These are phyloP conservation scores for Loxodonta africana DNA, from an alignment of 2,113 vertebrate genomes.

Conservation along the genomic window DNA sequence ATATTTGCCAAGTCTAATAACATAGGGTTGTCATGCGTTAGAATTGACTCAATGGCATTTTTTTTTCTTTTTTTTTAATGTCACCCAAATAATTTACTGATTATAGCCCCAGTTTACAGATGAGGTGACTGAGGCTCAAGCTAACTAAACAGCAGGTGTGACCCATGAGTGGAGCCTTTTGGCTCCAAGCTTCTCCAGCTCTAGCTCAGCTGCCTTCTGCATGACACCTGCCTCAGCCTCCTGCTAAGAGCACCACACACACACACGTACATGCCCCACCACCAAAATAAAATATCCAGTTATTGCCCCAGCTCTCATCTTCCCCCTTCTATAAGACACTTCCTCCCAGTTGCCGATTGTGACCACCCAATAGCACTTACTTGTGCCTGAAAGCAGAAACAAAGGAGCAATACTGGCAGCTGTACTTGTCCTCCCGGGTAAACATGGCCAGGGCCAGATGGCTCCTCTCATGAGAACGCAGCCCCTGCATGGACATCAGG, in stretches of 20 bases:
- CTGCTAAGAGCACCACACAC: slow-evolving; percentile 91
- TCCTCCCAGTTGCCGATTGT: background rate
- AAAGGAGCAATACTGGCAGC: slow-evolving; percentile 99
- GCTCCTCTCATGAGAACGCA: slow-evolving; percentile 99
- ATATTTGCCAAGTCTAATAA: background rate
- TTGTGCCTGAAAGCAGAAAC: slow-evolving; percentile 99
- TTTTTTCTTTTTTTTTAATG: background rate
- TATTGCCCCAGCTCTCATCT: slow-evolving; percentile 82
- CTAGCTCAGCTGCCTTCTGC: background rate
- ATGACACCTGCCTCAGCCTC: slow-evolving; percentile 82
- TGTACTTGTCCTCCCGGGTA: slow-evolving; percentile 97
- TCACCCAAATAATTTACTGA: background rate
- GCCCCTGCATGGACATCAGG: slow-evolving; percentile 99
- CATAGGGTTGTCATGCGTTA: background rate
- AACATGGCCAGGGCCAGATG: slow-evolving; percentile 97
- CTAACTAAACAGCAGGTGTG: background rate
- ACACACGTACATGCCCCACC: slow-evolving; percentile 80
- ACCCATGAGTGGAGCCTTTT: background rate
- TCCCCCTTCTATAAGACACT: slow-evolving; percentile 74
- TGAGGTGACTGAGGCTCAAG: background rate
- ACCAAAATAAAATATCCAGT: slow-evolving; percentile 83
- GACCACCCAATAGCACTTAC: slow-evolving; percentile 88
- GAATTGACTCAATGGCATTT: background rate
- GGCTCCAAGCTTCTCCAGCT: background rate
- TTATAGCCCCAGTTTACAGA: slow-evolving; percentile 15